phyloP scores from a whole-genome alignment of 2,113 vertebrate genomes.

The Callithrix jacchus region DNA sequence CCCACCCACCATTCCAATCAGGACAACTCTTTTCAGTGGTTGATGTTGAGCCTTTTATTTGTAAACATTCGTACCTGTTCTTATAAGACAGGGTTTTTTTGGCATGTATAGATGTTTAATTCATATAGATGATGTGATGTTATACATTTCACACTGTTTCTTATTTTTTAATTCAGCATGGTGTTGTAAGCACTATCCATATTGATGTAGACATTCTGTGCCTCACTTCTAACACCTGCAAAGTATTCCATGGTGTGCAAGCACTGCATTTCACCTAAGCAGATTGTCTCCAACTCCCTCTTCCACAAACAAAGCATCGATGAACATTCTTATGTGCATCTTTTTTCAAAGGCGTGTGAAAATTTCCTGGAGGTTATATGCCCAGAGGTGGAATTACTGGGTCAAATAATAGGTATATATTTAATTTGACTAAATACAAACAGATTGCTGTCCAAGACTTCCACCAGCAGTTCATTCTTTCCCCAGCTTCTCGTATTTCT shows the following conservation, averaged over 20 bases:
- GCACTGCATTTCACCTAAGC: background rate
- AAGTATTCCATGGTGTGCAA: background rate
- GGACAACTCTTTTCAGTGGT: background rate
- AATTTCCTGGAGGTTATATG: background rate
- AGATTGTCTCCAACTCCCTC: background rate
- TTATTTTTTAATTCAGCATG: background rate
- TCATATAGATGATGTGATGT: background rate
- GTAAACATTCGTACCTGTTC: background rate
- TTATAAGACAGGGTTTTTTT: background rate
- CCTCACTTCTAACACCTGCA: background rate
- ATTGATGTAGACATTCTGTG: background rate
- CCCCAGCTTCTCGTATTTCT: background rate
- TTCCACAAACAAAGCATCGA: background rate
- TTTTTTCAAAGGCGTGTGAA: background rate
- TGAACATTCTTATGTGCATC: background rate
- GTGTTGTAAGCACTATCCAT: background rate
- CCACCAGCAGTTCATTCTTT: background rate
- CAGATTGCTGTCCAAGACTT: background rate
- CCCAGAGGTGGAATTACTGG: background rate
- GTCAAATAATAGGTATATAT: background rate
- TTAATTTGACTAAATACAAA: background rate
- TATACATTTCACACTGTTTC: background rate
- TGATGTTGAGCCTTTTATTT: background rate
- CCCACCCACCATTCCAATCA: background rate
- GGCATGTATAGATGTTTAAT: background rate